These are phyloP conservation scores for Rhabdornis inornatus DNA, from an alignment of 2,113 vertebrate genomes.

Conservation along the genomic window DNA sequence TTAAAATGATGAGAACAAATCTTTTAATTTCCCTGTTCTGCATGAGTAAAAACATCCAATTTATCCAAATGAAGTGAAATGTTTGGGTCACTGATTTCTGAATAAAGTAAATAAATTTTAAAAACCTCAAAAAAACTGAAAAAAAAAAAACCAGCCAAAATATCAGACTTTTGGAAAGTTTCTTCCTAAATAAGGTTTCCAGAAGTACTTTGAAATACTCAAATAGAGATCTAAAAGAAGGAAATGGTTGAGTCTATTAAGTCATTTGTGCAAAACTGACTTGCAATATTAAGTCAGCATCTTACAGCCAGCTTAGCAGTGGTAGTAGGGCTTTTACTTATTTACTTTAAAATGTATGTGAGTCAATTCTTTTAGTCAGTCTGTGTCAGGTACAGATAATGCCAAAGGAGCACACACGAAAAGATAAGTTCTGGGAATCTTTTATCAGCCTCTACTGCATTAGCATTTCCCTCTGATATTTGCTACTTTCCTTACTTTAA, in stretches of 20 bases:
- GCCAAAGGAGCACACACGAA: not conserved
- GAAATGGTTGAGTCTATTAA: not conserved
- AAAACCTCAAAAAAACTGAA: not conserved
- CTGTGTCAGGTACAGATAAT: not conserved
- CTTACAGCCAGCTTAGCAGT: not conserved
- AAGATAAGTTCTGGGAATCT: fast-evolving
- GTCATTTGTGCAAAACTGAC: not conserved
- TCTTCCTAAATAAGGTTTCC: not conserved
- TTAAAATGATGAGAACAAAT: not conserved
- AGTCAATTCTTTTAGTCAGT: not conserved
- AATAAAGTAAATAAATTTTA: not conserved
- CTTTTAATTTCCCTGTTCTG: not conserved
- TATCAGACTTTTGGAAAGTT: not conserved
- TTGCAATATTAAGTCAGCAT: not conserved
- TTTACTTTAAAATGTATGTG: not conserved
- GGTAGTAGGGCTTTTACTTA: not conserved
- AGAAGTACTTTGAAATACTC: not conserved
- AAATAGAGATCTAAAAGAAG: not conserved
- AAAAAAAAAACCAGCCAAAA: not conserved
- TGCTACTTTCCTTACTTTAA: not conserved
- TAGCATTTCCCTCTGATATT: not conserved
- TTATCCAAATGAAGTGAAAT: not conserved
- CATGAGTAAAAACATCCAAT: not conserved
- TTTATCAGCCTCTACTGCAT: not conserved
- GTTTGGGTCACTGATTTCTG: not conserved